Conservation (phyloP, 1,140 invertebrate genomes). For the Lepidurus couesii region DNA sequence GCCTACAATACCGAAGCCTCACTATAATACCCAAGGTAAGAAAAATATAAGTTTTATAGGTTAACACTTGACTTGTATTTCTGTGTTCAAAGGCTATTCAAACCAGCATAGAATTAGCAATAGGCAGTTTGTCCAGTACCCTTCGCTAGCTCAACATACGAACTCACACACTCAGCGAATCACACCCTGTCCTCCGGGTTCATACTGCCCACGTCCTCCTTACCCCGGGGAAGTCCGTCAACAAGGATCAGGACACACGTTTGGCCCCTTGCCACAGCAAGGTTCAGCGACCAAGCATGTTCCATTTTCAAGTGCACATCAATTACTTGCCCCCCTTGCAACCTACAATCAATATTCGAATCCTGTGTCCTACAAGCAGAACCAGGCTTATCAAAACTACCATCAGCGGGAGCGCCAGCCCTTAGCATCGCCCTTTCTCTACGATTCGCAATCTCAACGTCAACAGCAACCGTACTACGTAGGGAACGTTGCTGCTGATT, state of each 20-base stretch:
- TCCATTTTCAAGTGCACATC: background rate
- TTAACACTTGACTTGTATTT: background rate
- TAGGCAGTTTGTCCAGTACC: background rate
- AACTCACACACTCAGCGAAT: no score
- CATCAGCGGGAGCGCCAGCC: background rate
- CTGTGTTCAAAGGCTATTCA: background rate
- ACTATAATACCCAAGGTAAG: background rate
- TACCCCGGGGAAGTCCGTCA: background rate
- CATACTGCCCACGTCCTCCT: background rate
- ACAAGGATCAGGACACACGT: background rate
- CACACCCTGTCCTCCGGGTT: no score
- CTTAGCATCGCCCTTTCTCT: no score
- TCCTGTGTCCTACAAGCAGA: background rate
- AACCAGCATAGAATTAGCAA: background rate
- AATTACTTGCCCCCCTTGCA: background rate
- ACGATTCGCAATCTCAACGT: no score
- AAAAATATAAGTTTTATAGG: background rate
- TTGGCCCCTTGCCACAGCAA: background rate
- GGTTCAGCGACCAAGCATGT: background rate
- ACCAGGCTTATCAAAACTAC: background rate
- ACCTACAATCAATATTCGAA: background rate
- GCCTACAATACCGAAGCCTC: background rate
- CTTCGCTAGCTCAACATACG: background rate
- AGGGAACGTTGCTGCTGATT: no score
- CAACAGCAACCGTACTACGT: no score